Evolutionary conservation across 1,140 invertebrate genomes (phyloP).

Genomic region (Lepeophtheirus salmonis): DNA sequence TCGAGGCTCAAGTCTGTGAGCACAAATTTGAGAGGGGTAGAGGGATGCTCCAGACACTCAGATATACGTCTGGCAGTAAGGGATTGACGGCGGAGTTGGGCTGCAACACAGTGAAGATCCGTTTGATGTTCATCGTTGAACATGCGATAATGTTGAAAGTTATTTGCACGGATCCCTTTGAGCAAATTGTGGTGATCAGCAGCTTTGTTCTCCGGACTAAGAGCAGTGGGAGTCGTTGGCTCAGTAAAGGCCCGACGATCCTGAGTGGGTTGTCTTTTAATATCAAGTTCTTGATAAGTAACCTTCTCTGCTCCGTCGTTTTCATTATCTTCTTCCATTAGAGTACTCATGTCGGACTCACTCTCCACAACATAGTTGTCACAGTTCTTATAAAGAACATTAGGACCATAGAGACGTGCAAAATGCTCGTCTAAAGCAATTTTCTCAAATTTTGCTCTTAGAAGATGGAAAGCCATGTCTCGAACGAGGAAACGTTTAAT

Average conservation of each 20-base stretch:
- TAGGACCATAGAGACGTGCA: constrained; percentile 31
- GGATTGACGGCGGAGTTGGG: not conserved
- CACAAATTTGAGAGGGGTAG: not conserved
- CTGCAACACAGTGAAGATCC: not conserved
- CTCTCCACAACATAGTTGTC: not conserved
- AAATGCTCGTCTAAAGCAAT: constrained; percentile 27
- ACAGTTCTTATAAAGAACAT: constrained; percentile 20
- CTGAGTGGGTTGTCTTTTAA: not conserved
- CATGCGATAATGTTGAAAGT: not conserved
- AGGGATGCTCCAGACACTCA: not conserved
- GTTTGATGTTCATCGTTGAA: not conserved
- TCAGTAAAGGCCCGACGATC: too few species aligned
- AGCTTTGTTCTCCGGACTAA: not conserved
- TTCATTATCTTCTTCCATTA: not conserved
- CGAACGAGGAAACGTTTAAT: constrained; percentile 6
- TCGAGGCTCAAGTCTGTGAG: not conserved
- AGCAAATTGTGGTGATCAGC: not conserved
- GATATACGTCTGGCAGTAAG: not conserved
- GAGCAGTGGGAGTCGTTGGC: not conserved
- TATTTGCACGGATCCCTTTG: not conserved
- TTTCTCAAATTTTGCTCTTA: not conserved
- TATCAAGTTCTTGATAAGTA: too few species aligned
- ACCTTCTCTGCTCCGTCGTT: too few species aligned
- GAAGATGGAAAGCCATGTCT: not conserved
- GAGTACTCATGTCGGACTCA: not conserved